Base-by-base conservation (phyloP, 30 jellyfish, hydroid and myxozoan genomes). In the Hydra vulgaris region DNA sequence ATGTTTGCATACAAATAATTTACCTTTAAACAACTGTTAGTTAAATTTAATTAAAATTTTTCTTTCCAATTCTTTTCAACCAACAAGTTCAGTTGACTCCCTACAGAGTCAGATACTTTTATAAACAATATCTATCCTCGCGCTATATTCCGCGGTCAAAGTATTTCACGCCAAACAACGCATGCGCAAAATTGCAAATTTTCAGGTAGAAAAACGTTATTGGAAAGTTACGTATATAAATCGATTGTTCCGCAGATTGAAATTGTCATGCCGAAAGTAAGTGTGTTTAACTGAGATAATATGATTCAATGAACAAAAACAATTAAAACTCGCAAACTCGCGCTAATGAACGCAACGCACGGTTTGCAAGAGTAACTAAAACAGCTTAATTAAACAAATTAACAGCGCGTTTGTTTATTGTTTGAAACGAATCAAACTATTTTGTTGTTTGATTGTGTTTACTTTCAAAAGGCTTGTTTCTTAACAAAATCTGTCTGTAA, bases 231-330 rank as follows among this genome's bases (percentile, higher is more conserved):
- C 83, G 83, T 54, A 75, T 75, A 23, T 26, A 25, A 75, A 25
- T 75, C 56, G 56, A 25, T 70, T 21, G 25, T 70, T 25, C 27
- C 27, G 25, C 27, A 21, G 67, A 75, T 67, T 75, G 24, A 4
- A 75, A 75, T 25, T 67, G 26, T 75, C 53, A 75, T 75, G n/a
- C 70, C 53, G 83, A 26, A 75, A 25, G 83, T 25, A 23, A 70
- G 69, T 75, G n/a, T 15, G 72, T 75, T 75, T 27, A 54, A 22
- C 56, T 75, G 83, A 75, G 83, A 22, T 75, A 75, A 75, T 75
- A 75, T 75, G 83, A 75, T 75, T 75, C 83, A 75, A 75, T 75
- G 83, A 75, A 70, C 71, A 25, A 18, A 75, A 75, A 75, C 72
- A 75, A 75, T 75, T 21, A 8, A 53, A 66, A 66, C 56, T 75